Base-by-base conservation (phyloP, 2,797 vertebrate species). In the Tokudaia tokunoshimensis region DNA sequence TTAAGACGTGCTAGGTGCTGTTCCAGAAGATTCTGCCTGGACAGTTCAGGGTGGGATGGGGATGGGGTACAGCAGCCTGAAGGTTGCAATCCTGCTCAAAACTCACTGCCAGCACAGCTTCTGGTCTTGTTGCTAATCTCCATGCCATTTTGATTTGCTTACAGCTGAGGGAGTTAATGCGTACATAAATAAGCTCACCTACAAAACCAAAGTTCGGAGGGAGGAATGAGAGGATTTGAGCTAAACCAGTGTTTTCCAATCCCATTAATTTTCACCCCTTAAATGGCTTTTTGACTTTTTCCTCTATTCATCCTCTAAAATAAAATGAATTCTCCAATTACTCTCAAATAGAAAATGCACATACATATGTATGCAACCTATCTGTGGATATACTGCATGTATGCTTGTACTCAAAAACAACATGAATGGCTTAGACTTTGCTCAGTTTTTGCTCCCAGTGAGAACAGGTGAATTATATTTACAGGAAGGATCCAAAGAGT, bases 251-350 rank as follows among this genome's bases (percentile, higher is more conserved):
- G 7, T 67, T 92, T 87, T 72, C 50, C 47, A 83, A 26, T 9
- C 7, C 81, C 52, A 96, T 81, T 90, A 19, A 79, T 83, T 79
- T 63, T 47, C 61, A 37, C 2, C 4, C 6, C 20, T 13, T 24
- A 37, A 47, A 47, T 15, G 52, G 0, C 6, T 67, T 78, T 83
- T 89, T 93, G 26, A 63, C 6, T 22, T 22, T 59, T 59, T 31
- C 15, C 52, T 14, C 12, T 37, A 75, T 20, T 92, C 34, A 92
- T 6, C 47, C 44, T 75, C 31, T 22, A 76, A 41, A 20, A 41
- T 63, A 81, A 92, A 87, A 57, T 85, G 41, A 70, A 83, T 80
- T 76, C 47, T 12, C 20, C 41, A 75, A 24, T 96, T 24, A 92
- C 2, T 34, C 41, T 78, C 14, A 19, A 59, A n/a, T 44, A 52